Evolutionary conservation across 2,888 invertebrate genomes (phyloP), one percentile per base, ranked within the genome.

Genomic region (Agriopis leucophaearia): DNA sequence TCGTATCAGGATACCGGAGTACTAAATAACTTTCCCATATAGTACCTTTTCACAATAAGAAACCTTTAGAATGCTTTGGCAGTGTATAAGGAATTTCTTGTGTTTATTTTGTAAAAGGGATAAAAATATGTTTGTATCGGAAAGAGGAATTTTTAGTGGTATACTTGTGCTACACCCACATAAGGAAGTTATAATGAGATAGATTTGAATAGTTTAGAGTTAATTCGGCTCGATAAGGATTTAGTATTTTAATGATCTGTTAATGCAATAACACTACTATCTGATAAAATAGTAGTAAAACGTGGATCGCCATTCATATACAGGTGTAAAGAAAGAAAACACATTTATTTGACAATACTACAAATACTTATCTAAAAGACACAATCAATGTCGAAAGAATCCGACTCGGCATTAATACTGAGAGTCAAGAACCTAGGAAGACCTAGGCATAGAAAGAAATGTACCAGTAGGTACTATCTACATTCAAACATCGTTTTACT

Each of bases 61-160:
- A 10, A 13, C 7, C 1, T 13, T 16, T 1, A 12, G 7, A 35
- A 6, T n/a, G 8, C 16, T 44, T 56, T 15, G 6, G 36, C 36
- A 55, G 15, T 45, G 15, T 47, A 12, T 12, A 12, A n/a, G 13
- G 18, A 12, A 8, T 27, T 54, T 9, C 0, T 8, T 0, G 5
- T 1, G 8, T 42, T 56, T 56, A 56, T 56, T 66, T 42, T 27
- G 50, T 18, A 16, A 56, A 18, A 15, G 60, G 12, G 16, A 10
- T 36, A 36, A 8, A 54, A 15, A 36, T 45, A 13, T 15, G 50
- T 61, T 27, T 52, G 38, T 67, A 18, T 35, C 8, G 47, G 27
- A n/a, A 13, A 27, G 8, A 60, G 72, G 75, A 75, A 75, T 75
- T 73, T 75, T 75, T 75, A 68, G 75, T 70, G 67, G 71, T 73